Conservation (phyloP, 2,113 vertebrate species). For the Ciconia stormi region DNA sequence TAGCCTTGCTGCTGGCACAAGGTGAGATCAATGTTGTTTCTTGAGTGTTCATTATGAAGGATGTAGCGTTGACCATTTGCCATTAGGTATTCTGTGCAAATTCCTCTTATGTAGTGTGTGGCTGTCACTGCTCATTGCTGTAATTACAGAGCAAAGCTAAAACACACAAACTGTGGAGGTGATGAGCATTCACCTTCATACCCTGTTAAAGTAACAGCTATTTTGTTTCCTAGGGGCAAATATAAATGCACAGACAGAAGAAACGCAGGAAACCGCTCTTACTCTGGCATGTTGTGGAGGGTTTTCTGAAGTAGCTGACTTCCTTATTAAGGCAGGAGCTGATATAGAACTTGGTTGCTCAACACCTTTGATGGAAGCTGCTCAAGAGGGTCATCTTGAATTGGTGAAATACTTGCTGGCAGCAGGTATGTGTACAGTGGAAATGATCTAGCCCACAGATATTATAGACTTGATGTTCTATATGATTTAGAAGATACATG, state of each 20-base stretch:
- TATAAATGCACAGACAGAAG: constrained; percentile 98
- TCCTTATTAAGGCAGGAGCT: constrained; percentile 96
- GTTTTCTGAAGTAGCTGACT: constrained; percentile 97
- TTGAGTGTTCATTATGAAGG: fast-evolving
- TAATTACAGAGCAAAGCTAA: background rate
- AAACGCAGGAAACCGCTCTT: constrained; percentile 96
- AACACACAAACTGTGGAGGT: background rate
- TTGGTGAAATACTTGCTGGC: constrained; percentile 96
- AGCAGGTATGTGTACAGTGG: constrained; percentile 80
- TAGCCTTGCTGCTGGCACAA: constrained; percentile 96
- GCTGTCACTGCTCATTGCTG: background rate
- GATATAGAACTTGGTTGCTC: constrained; percentile 98
- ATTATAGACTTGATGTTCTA: fast-evolving
- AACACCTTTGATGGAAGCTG: constrained; percentile 97
- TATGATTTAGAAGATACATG: background rate
- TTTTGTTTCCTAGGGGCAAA: constrained; percentile 86
- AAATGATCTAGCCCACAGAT: background rate
- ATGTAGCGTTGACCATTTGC: background rate
- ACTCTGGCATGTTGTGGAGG: constrained; percentile 97
- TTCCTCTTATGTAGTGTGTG: fast-evolving
- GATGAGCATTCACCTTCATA: background rate
- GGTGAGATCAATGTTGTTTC: constrained; percentile 69
- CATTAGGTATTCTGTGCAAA: background rate
- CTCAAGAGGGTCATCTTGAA: constrained; percentile 97
- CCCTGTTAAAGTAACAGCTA: background rate